A percentile compares a stretch with the other conserved stretches of the same genome.
Conservation (phyloP, 2,797 vertebrate genomes). For the Hydrocynus forskahlii region DNA sequence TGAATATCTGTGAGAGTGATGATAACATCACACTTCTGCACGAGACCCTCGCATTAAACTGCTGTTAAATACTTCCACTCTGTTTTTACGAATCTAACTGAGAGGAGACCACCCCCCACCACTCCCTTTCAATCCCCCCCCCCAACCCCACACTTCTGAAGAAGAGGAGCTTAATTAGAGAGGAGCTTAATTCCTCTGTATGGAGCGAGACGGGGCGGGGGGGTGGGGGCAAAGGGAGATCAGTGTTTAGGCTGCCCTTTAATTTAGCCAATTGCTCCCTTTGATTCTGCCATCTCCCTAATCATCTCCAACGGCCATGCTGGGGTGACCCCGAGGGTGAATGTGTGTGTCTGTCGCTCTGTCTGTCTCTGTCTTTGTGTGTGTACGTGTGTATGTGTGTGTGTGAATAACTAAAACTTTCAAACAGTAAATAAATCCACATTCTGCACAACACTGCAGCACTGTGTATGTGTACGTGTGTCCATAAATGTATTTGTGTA, state of each 20-base stretch:
- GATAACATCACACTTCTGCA: conserved; percentile 2
- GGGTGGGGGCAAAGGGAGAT: conserved; percentile 36
- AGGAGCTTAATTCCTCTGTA: conserved; percentile 24
- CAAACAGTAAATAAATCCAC: too few species aligned
- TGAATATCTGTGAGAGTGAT: not conserved
- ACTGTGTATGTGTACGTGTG: too few species aligned
- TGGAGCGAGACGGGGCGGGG: conserved; percentile 57
- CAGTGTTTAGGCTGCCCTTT: conserved; percentile 64
- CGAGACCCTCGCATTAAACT: not conserved
- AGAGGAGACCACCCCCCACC: not conserved
- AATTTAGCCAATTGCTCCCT: conserved; percentile 72
- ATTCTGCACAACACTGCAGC: too few species aligned
- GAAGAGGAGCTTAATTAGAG: conserved; percentile 29
- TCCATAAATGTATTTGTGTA: not conserved
- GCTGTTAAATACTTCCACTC: not conserved
- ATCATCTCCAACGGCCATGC: conserved; percentile 59
- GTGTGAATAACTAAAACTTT: conserved; percentile 11
- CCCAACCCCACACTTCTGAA: not conserved
- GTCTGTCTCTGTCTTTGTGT: conserved; percentile 40
- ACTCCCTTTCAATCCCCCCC: not conserved
- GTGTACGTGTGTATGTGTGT: conserved; percentile 10
- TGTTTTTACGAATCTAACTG: not conserved
- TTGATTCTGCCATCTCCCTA: conserved; percentile 70
- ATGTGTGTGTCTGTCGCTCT: conserved; percentile 45
- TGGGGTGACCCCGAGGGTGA: conserved; percentile 30